A percentile compares a stretch with the other conserved stretches of the same genome.
Evolutionary conservation across 2,113 vertebrate genomes (phyloP).

Genomic region (Salvator merianae): DNA sequence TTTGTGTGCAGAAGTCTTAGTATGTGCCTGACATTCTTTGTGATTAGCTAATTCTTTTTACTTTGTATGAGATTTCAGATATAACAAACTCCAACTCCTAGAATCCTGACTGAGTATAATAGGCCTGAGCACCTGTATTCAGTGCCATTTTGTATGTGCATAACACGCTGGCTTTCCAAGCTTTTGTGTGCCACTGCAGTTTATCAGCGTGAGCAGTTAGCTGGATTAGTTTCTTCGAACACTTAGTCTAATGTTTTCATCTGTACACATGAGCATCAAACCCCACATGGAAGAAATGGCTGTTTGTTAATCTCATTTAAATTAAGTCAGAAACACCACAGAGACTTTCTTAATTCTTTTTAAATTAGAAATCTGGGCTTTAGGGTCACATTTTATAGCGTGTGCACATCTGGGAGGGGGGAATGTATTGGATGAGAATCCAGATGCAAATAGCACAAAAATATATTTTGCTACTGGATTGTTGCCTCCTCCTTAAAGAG

Average conservation of each 20-base stretch:
- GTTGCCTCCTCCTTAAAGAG: neutral
- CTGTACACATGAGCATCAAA: conserved; percentile 58
- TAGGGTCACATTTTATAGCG: conserved; percentile 62
- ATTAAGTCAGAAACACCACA: conserved; percentile 74
- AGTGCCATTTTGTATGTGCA: too few relatives aligned
- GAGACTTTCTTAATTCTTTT: conserved; percentile 75
- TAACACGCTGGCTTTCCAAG: neutral
- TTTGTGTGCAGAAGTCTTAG: neutral
- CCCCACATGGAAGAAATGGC: conserved; percentile 52
- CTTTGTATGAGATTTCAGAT: neutral
- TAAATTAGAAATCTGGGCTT: conserved; percentile 73
- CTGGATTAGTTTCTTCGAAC: neutral
- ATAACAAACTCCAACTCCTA: neutral
- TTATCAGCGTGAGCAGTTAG: neutral
- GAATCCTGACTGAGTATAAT: neutral
- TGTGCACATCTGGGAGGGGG: conserved; percentile 22
- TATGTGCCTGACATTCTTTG: neutral
- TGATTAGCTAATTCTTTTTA: neutral
- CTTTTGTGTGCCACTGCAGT: neutral
- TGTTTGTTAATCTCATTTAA: conserved; percentile 75
- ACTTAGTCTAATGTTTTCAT: conserved; percentile 43
- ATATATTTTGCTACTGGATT: neutral
- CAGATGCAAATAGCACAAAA: conserved; percentile 40
- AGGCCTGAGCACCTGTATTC: neutral
- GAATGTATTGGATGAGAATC: conserved; percentile 33